Base-by-base conservation (phyloP, 2,113 vertebrate genomes). In the Tachycineta bicolor region DNA sequence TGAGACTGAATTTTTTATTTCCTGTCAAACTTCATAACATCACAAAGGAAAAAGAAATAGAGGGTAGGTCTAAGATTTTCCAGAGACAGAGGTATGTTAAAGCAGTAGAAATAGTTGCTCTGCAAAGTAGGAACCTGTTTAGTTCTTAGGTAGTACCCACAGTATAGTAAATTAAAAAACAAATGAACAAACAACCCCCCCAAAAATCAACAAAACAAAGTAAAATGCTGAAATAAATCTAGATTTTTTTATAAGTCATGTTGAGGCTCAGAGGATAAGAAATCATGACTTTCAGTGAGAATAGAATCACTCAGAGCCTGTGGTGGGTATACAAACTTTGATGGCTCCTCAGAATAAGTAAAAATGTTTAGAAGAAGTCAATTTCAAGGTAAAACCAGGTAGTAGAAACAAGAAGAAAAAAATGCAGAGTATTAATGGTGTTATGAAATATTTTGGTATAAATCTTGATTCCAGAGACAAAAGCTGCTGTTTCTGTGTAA, bases 1-100 rank as follows among this genome's bases (percentile, higher is more conserved):
- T 37, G 50, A 87, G 76, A 84, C 73, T 87, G 90, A 83, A 86
- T 93, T 86, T 94, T 91, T 93, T 85, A 93, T 94, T 96, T 88
- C 33, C 82, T 94, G 90, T 95, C 93, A 88, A 88, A 86, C 47
- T 90, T 80, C 76, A 77, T 90, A 95, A 80, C 55, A 70, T 87
- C 81, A 89, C 58, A 78, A 89, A 82, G 43, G n/a, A 87, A 89
- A 84, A 89, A 81, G 65, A 91, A 89, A 78, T 44, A 70, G 49
- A 91, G 41, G 22, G 14, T 47, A 58, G 49, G 33, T 69, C 50
- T 93, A 56, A 91, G 83, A 69, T 92, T 90, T 94, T 84, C 33
- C 58, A 73, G 73, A 86, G 47, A 31, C 39, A 77, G 29, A 52
- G 8, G 3, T 46, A 59, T 43, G 21, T 85, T 88, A 58, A 86